phyloP scores from a whole-genome alignment of 1,140 invertebrate species.

The Conopomorpha cramerella region DNA sequence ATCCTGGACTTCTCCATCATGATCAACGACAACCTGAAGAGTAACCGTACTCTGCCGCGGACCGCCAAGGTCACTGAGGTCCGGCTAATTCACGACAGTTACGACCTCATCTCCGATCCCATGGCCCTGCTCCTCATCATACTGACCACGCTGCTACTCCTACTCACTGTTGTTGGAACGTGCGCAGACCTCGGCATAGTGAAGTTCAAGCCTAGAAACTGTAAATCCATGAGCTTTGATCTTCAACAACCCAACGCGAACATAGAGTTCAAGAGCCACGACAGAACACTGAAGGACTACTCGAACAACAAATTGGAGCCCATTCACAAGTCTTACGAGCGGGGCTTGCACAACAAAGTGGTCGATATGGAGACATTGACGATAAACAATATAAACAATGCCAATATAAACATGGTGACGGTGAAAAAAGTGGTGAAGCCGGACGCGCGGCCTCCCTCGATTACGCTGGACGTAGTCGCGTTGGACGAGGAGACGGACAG shows the following conservation, averaged over 20 bases:
- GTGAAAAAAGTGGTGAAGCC: constrained; percentile 10
- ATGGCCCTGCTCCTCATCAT: constrained; percentile 22
- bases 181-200: constrained; percentile 26
- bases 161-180: constrained; percentile 24
- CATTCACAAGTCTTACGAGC: not conserved
- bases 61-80: constrained; percentile 20
- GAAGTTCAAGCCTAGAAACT: constrained; percentile 17
- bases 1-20: constrained; percentile 45
- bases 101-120: constrained; percentile 23
- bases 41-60: constrained; percentile 27
- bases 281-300: not conserved
- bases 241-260: constrained; percentile 26
- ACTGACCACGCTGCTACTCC: constrained; percentile 18
- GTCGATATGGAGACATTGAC: constrained; percentile 3
- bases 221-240: constrained; percentile 23
- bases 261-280: constrained; percentile 3
- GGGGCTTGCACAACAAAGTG: not conserved
- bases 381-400: constrained; percentile 6
- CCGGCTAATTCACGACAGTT: constrained; percentile 19
- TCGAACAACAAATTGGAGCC: not conserved
- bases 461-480: constrained; percentile 36
- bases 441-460: constrained; percentile 17
- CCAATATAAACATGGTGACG: constrained; percentile 11
- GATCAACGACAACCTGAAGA: constrained; percentile 38
- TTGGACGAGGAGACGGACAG: constrained; percentile 21